Evolutionary conservation across 2,888 invertebrate genomes (phyloP), one percentile per base, ranked within the genome.

Genomic region (Pseudanteris insignis): DNA sequence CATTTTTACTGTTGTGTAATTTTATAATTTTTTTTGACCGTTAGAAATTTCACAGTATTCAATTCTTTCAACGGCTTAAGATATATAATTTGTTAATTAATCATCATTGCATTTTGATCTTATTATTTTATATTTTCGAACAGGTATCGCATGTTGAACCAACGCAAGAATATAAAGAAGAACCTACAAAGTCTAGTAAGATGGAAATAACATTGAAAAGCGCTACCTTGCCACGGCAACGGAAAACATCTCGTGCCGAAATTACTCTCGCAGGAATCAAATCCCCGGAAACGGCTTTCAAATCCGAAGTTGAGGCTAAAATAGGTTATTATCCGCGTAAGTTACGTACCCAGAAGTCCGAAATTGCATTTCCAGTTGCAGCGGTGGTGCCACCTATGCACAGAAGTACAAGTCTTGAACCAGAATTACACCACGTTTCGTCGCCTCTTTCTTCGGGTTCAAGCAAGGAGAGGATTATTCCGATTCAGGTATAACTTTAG

Each of bases 151-250:
- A 67, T n/a, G 37, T 63, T 5, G 58, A 59, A 9, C 34, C 38
- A 63, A 65, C 10, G 30, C 33, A 26, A 30, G 51, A 13, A 44
- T 59, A 11, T 3, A 14, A 59, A 8, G 75, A 75, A 0, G 76
- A 77, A 34, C 72, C 74, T 12, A 77, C 75, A 29, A 84, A 87
- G 76, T 85, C 85, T 1, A 86, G 86, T 9, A 85, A 85, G 13
- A 86, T 87, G 66, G 87, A 88, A 67, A 87, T 88, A 46, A 86
- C 85, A 1, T 75, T 88, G 15, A 88, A 88, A 72, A 87, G 87
- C 53, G 87, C 88, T 0, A 88, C 88, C 0, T 77, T 88, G 61
- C 88, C 88, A 2, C 82, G 88, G 64, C 74, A 72, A 2, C 81
- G 87, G 18, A 87, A 87, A 71, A 86, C 86, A 2, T 83, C 85